Conservation (phyloP, 2,888 invertebrate genomes). For the Pemphredon lugubris region DNA sequence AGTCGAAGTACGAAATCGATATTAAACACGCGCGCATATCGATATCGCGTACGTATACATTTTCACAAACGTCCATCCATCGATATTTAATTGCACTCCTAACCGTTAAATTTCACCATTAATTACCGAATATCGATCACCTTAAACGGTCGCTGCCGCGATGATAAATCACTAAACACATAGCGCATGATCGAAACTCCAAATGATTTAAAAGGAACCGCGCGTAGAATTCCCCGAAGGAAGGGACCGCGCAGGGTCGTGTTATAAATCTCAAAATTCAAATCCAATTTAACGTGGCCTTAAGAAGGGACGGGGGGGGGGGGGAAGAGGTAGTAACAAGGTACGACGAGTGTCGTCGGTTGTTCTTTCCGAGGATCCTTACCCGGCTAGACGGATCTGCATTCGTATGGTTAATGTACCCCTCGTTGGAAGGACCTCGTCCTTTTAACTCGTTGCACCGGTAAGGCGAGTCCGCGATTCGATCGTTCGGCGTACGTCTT, state of each 20-base stretch:
- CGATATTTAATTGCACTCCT: too few relatives aligned
- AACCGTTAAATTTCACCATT: too few relatives aligned
- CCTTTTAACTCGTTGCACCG: slow-evolving; percentile 70
- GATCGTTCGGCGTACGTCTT: slow-evolving; percentile 60
- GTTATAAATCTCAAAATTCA: slow-evolving; percentile 58
- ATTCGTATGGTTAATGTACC: slow-evolving; percentile 56
- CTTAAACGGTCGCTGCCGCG: too few relatives aligned
- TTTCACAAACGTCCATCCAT: too few relatives aligned
- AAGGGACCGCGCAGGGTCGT: slow-evolving; percentile 18
- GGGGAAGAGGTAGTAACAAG: slow-evolving; percentile 34
- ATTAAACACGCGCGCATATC: too few relatives aligned
- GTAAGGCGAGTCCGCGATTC: slow-evolving; percentile 65
- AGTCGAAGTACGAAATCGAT: too few relatives aligned
- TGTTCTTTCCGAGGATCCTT: slow-evolving; percentile 46
- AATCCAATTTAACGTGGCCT: slow-evolving; percentile 53
- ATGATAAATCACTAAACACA: too few relatives aligned
- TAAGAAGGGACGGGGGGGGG: slow-evolving; percentile 23
- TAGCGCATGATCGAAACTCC: too few relatives aligned
- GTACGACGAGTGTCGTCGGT: slow-evolving; percentile 47
- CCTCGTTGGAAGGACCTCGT: slow-evolving; percentile 53
- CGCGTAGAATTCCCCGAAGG: slow-evolving; percentile 30
- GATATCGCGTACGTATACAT: too few relatives aligned
- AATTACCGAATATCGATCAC: too few relatives aligned
- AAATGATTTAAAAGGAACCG: slow-evolving; percentile 34
- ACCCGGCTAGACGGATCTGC: slow-evolving; percentile 51